These are phyloP conservation scores for Hypothenemus hampei DNA, from an alignment of 1,140 invertebrate genomes.

Conservation along the genomic window DNA sequence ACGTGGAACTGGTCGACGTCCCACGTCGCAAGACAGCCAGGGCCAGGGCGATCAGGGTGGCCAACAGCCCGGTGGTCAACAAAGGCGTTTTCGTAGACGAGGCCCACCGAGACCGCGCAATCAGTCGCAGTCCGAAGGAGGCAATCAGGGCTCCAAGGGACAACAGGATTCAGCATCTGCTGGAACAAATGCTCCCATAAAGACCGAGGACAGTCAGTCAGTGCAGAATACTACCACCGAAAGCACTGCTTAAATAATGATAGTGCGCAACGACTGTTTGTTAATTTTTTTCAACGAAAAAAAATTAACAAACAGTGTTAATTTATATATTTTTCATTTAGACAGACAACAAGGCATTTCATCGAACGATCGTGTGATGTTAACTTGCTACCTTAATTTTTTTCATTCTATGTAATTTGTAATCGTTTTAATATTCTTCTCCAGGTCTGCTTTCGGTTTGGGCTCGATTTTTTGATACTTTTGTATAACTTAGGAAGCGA, in stretches of 20 bases:
- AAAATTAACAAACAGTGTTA: conserved; percentile 11
- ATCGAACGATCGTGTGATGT: too few relatives aligned
- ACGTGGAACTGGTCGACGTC: conserved; percentile 51
- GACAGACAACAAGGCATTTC: conserved; percentile 47
- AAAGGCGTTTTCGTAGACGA: conserved; percentile 40
- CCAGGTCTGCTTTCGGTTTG: conserved; percentile 24
- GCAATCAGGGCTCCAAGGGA: conserved; percentile 33
- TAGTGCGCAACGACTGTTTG: too few relatives aligned
- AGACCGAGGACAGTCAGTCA: conserved; percentile 49
- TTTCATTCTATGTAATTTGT: too few relatives aligned
- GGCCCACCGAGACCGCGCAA: conserved; percentile 39
- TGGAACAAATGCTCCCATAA: conserved; percentile 38
- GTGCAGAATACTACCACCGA: conserved; percentile 53
- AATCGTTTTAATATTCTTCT: too few relatives aligned
- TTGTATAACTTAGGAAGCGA: conserved; percentile 40
- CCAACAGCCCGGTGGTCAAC: conserved; percentile 30
- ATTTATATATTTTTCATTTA: too few relatives aligned
- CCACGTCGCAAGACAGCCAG: conserved; percentile 36
- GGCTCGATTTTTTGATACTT: conserved; percentile 39
- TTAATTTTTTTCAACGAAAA: too few relatives aligned
- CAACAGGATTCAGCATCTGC: conserved; percentile 27
- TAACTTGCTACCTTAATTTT: too few relatives aligned
- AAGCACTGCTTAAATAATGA: conserved; percentile 55
- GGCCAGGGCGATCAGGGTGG: conserved; percentile 31
- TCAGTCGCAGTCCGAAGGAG: conserved; percentile 43